A percentile compares a stretch with the other conserved stretches of the same genome.
Evolutionary conservation across 2,888 invertebrate species (phyloP).

Genomic region (Lasioglossum oenotherae): DNA sequence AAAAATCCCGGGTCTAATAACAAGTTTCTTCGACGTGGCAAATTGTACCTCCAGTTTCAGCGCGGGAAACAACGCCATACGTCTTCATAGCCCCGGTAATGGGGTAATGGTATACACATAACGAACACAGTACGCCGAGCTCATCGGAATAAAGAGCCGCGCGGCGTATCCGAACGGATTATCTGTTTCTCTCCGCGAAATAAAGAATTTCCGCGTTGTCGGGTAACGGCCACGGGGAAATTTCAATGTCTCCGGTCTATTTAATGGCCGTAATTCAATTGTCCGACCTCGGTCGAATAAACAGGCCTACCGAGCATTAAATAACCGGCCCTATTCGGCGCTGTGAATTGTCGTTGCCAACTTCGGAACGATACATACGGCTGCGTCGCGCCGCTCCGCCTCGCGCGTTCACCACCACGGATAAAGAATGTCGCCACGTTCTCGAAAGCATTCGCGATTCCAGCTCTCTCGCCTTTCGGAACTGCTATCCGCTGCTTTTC

Average conservation of each 20-base stretch:
- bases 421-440: conserved; percentile 51
- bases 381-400: conserved; percentile 19
- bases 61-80: conserved; percentile 57
- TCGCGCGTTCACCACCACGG: conserved; percentile 27
- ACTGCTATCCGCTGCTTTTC: neutral
- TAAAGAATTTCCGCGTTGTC: conserved; percentile 54
- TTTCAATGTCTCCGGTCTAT: conserved; percentile 24
- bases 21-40: conserved; percentile 55
- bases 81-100: conserved; percentile 57
- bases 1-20: conserved; percentile 19
- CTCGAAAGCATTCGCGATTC: conserved; percentile 29
- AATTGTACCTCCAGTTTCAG: conserved; percentile 55
- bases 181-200: conserved; percentile 46
- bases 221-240: conserved; percentile 26
- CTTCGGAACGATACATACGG: conserved; percentile 40
- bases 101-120: conserved; percentile 53
- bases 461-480: conserved; percentile 1
- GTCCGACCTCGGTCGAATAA: conserved; percentile 50
- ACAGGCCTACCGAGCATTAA: conserved; percentile 59
- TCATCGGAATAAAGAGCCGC: conserved; percentile 47
- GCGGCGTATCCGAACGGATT: conserved; percentile 47
- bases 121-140: conserved; percentile 36
- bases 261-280: conserved; percentile 61
- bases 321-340: conserved; percentile 58
- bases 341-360: conserved; percentile 57